These are phyloP conservation scores for Drosophila setifemur DNA, from an alignment of 1,140 invertebrate genomes.

Conservation along the genomic window DNA sequence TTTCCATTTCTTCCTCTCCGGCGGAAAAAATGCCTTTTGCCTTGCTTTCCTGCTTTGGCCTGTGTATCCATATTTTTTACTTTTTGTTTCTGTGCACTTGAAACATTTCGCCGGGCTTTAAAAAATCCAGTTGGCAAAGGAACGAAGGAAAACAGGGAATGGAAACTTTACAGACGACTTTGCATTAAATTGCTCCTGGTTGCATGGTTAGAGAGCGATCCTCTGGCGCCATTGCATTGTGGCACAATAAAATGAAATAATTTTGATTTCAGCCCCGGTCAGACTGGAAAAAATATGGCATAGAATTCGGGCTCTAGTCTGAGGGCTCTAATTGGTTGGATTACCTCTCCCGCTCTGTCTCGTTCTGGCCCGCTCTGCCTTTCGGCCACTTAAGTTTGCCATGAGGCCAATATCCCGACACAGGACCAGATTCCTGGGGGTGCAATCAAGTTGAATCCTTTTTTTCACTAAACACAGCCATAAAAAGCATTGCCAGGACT, in stretches of 20 bases:
- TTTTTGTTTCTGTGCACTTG: conserved; percentile 53
- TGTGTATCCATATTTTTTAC: conserved; percentile 18
- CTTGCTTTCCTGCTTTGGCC: conserved; percentile 23
- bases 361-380: neutral
- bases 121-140: conserved; percentile 26
- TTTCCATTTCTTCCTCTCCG: conserved; percentile 56
- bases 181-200: conserved; percentile 58
- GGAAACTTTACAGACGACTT: conserved; percentile 62
- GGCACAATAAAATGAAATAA: conserved; percentile 52
- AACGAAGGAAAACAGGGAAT: conserved; percentile 4
- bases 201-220: conserved; percentile 30
- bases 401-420: conserved; percentile 25
- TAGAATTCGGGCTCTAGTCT: neutral
- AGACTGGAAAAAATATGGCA: neutral
- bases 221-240: conserved; percentile 15
- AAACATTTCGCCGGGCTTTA: conserved; percentile 63
- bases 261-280: conserved; percentile 5
- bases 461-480: conserved; percentile 75
- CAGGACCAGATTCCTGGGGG: conserved; percentile 36
- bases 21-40: conserved; percentile 53
- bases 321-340: conserved; percentile 38
- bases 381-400: conserved; percentile 21
- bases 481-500: conserved; percentile 69
- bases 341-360: conserved; percentile 1
- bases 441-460: conserved; percentile 69